Base-by-base conservation (phyloP, 2,888 invertebrate genomes). In the Resseliella maxima region DNA sequence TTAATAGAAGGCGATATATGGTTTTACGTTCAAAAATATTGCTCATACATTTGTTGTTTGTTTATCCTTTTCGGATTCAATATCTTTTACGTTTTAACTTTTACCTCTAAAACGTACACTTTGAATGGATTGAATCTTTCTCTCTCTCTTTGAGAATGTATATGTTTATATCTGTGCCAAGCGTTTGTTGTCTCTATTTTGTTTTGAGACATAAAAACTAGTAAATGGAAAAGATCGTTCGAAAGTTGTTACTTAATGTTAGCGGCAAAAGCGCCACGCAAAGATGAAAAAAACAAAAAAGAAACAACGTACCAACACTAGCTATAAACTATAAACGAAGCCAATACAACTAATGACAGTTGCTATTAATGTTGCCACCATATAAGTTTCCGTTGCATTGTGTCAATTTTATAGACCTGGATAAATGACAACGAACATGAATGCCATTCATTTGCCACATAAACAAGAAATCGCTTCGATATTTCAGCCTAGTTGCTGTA, bases 331-430 rank as follows among this genome's bases (percentile, higher is more conserved):
- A 59, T 59, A 27, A 59, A 72, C 72, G 72, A 31, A 72, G 72
- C 72, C 72, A 72, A 72, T 72, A 72, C 72, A 35, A 72, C 72
- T 72, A 72, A 72, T 72, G 31, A 72, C 72, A 72, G 72, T 72
- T 72, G 72, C 72, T 72, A 72, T 72, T 72, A 72, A 72, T 72
- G 72, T 72, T 72, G 31, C 72, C 72, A 72, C 31, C 72, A 72
- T 72, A 72, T 72, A 72, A 72, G 72, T 72, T 72, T 72, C 72
- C 72, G 72, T 72, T 72, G 72, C 72, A 72, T 72, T 72, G 72
- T 72, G 35, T 72, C 72, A 72, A 72, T 72, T 72, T 72, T 72
- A 27, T 72, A 31, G 72, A 72, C 35, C 72, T 72, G 72, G 72
- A 72, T 72, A 72, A 72, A 31, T 72, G 72, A 72, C 35, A 35